Evolutionary conservation across 2,113 vertebrate species (phyloP).

Genomic region (Labeo catla): DNA sequence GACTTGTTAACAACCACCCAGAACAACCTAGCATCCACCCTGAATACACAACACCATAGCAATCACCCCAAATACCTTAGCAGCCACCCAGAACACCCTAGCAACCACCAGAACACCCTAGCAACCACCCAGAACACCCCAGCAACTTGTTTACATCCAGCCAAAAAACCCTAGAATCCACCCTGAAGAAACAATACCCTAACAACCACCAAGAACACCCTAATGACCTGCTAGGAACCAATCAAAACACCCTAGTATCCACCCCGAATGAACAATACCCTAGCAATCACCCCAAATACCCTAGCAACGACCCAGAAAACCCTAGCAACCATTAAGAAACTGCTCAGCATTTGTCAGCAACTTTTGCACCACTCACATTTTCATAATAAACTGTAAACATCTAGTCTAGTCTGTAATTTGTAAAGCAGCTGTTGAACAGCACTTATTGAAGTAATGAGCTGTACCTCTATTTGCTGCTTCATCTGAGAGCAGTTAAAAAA

Average conservation of each 20-base stretch:
- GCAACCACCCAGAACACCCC: too few species aligned
- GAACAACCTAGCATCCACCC: neutral
- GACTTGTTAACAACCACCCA: neutral
- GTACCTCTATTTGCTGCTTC: conserved; percentile 14
- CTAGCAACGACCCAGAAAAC: neutral
- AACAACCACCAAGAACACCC: too few species aligned
- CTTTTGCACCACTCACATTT: neutral
- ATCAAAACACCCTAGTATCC: neutral
- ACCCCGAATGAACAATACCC: too few species aligned
- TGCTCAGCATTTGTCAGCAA: neutral
- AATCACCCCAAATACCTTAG: neutral
- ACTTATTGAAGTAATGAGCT: conserved; percentile 36
- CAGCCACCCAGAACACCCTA: neutral
- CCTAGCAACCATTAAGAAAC: neutral
- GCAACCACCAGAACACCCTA: neutral
- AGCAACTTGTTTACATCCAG: too few species aligned
- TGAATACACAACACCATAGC: neutral
- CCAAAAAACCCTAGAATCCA: too few species aligned
- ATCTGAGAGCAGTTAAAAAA: neutral
- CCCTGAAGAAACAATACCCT: neutral
- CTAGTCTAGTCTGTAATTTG: conserved; percentile 20
- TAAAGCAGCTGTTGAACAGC: conserved; percentile 29
- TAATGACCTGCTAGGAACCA: neutral
- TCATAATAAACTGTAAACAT: neutral
- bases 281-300: too few species aligned